phyloP scores from a whole-genome alignment of 92 coral and sea anemone genomes.

The Actinostola sp. region DNA sequence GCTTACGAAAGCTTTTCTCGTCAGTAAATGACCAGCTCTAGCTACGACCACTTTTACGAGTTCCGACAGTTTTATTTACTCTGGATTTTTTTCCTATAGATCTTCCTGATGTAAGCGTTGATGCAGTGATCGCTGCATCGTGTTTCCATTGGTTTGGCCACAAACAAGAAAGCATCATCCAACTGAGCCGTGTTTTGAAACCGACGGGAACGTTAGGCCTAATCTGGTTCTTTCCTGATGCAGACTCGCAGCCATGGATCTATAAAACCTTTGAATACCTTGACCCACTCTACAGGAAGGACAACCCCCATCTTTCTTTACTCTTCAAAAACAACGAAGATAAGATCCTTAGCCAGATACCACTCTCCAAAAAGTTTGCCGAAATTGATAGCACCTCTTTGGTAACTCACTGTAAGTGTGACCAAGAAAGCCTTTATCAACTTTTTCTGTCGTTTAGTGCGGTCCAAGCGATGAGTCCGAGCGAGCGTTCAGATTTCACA shows the following conservation, averaged over 20 bases:
- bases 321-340: neutral
- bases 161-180: constrained; percentile 41
- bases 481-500: neutral
- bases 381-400: neutral
- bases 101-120: constrained; percentile 42
- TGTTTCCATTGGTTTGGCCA: constrained; percentile 62
- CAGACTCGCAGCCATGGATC: constrained; percentile 8
- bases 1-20: no score
- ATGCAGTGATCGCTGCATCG: constrained; percentile 46
- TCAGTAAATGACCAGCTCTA: no score
- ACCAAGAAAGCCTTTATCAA: no score
- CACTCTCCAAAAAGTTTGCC: neutral
- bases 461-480: neutral
- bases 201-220: constrained; percentile 59
- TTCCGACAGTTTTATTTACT: no score
- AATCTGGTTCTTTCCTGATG: constrained; percentile 33
- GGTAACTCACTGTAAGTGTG: no score
- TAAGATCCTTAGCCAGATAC: neutral
- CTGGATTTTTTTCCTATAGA: neutral
- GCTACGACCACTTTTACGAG: no score
- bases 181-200: constrained; percentile 51
- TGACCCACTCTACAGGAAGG: constrained; percentile 12
- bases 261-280: constrained; percentile 9
- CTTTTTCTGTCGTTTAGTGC: neutral
- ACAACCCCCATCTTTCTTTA: neutral